Percentiles rank a stretch among this genome's conserved stretches.
Evolutionary conservation across 2,888 invertebrate genomes (phyloP).

Genomic region (Drosophila kambysellisi): DNA sequence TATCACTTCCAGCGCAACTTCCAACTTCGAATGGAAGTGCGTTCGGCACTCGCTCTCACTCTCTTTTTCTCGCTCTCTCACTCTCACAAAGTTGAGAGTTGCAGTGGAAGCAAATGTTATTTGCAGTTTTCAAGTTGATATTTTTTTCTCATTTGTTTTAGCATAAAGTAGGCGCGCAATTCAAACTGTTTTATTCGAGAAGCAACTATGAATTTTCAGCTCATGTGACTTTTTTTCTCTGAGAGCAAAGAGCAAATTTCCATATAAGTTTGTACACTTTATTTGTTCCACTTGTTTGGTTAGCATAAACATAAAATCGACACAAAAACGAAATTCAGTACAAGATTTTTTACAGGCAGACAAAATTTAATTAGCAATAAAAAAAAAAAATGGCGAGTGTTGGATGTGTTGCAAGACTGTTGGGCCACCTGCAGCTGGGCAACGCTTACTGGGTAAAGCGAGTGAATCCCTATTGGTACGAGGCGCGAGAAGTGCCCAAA

Average conservation of each 20-base stretch:
- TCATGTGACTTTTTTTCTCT: constrained; percentile 2
- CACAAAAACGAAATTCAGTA: not conserved
- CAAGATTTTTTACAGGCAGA: constrained; percentile 2
- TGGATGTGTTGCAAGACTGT: constrained; percentile 57
- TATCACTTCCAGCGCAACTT: constrained; percentile 34
- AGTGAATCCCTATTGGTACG: constrained; percentile 63
- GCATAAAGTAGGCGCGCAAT: constrained; percentile 30
- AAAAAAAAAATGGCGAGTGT: constrained; percentile 31
- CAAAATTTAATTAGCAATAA: not conserved
- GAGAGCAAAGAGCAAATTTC: not conserved
- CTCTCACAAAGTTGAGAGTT: not conserved
- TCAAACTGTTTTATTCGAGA: not conserved
- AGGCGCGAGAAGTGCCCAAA: constrained; percentile 49
- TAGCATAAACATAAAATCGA: not conserved
- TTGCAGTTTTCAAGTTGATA: not conserved
- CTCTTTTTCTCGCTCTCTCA: not conserved
- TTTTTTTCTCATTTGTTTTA: not conserved
- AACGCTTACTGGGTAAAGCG: constrained; percentile 43
- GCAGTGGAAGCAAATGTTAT: constrained; percentile 11
- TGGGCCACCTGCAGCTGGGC: constrained; percentile 19
- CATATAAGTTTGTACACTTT: too few species aligned
- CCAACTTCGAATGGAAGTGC: constrained; percentile 49
- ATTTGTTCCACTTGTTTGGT: not conserved
- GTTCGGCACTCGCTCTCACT: not conserved
- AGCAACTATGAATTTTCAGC: not conserved